phyloP scores from a whole-genome alignment of 2,113 vertebrate species.

The Epinephelus lanceolatus region DNA sequence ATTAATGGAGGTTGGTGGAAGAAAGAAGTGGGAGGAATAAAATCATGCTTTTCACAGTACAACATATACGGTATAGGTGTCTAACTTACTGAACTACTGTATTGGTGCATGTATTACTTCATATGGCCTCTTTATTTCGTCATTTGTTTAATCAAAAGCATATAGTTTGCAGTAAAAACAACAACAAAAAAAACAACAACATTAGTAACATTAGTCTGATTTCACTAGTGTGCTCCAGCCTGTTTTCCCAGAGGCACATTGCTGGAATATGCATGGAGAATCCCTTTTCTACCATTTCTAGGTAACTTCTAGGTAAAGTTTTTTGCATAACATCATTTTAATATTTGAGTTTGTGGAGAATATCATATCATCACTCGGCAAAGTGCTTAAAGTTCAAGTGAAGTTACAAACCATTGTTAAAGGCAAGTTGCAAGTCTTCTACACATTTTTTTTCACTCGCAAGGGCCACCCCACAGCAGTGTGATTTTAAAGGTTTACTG shows the following conservation, averaged over 20 bases:
- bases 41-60: not conserved
- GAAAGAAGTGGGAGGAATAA: constrained; percentile 21
- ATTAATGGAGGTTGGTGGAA: constrained; percentile 26
- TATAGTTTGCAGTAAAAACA: not conserved
- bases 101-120: not conserved
- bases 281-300: not conserved
- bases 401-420: not conserved
- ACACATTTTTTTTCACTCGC: too few species aligned
- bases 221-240: not conserved
- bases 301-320: not conserved
- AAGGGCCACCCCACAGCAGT: too few species aligned
- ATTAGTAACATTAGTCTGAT: not conserved
- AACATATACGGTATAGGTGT: not conserved
- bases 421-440: too few species aligned
- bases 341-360: not conserved
- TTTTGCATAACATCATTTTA: not conserved
- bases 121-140: not conserved
- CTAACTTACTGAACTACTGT: not conserved
- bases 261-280: not conserved
- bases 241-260: not conserved
- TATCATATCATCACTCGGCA: not conserved
- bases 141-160: not conserved
- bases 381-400: not conserved
- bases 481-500: too few species aligned
- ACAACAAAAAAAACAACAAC: too few species aligned